Base-by-base conservation (phyloP, 2,888 invertebrate genomes). In the Leptodirus hochenwartii region DNA sequence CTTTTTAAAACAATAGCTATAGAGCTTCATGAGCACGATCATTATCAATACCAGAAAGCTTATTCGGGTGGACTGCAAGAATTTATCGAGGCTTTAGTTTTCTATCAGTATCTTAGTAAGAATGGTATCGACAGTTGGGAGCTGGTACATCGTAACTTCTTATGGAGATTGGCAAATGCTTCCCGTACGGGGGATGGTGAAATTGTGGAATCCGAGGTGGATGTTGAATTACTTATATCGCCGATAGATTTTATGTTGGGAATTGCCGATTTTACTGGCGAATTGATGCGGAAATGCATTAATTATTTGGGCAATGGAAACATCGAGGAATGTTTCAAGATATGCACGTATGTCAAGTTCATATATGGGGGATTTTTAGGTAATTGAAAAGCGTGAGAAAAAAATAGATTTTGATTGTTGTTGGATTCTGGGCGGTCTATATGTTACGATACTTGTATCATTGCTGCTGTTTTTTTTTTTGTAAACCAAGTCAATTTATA, bases 241-340 rank as follows among this genome's bases (percentile, higher is more conserved):
- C 59, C 61, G 1, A 47, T 46, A 17, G 72, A 74, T 37, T 74
- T 61, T 40, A 57, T 90, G 46, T 54, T 90, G 22, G 90, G 90
- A 0, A 53, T 90, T 17, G 77, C 78, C 1, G 90, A 91, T 56
- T 60, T 88, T 15, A 85, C 84, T 0, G 90, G 90, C 1, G 91
- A 91, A 52, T 51, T 90, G 24, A 91, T 91, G 90, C 63, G 90
- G 28, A 69, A 75, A 41, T 82, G 85, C 30, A 81, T 91, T 5
- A 82, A 79, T 47, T 75, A 76, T 41, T 63, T 88, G 32, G 72
- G 79, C 1, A 65, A 66, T 34, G 84, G 84, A 1, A 74, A 84
- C 38, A 65, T 71, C 9, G 64, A 66, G 3, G 69, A 69, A 25
- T 82, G 84, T 47, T 70, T 69, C 45, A 61, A 67, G 31, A 66